Base-by-base conservation (phyloP, 2,113 vertebrate species). In the Phrynosoma platyrhinos region DNA sequence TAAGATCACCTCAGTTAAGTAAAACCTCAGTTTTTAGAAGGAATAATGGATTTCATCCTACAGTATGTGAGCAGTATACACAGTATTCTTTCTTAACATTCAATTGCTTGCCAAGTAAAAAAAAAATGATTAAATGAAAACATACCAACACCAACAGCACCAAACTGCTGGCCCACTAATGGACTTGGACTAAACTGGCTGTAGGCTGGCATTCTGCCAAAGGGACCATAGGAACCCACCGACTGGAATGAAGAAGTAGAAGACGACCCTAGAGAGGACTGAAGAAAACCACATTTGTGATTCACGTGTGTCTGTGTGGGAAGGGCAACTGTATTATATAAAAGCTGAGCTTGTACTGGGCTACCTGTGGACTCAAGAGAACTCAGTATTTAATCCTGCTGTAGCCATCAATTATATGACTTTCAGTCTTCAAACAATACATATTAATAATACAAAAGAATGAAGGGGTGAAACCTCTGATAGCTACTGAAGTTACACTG, bases 221-320 rank as follows among this genome's bases (percentile, higher is more conserved):
- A 99, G 14, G 98, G 97, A 79, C 97, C 97, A 79, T 99, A 99
- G 64, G 98, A 95, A 4, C 97, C 97, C 90, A 98, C 97, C 36
- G 98, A 96, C 92, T 98, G 98, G 97, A 99, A 99, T 86, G 98
- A 98, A 84, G 98, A 95, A 74, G 96, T 78, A 88, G 93, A 97
- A 1, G 94, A 92, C 66, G 98, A 96, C 78, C 98, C 98, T 95
- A 99, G 94, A 79, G 99, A 99, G 76, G 98, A 99, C 99, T 99
- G 87, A 80, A 95, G 88, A 92, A 86, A 96, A 91, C 10, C 89
- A 10, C 8, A 58, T 82, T 79, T 79, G 71, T 32, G 87, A 32
- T 36, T 36, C 36, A 36, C 36, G 2, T 1, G 36, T 36, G 36
- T n/a, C n/a, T 36, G 36, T 36, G 36, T 36, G 36, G 36, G 36